phyloP scores from a whole-genome alignment of 2,113 vertebrate genomes.

The Vicugna pacos region DNA sequence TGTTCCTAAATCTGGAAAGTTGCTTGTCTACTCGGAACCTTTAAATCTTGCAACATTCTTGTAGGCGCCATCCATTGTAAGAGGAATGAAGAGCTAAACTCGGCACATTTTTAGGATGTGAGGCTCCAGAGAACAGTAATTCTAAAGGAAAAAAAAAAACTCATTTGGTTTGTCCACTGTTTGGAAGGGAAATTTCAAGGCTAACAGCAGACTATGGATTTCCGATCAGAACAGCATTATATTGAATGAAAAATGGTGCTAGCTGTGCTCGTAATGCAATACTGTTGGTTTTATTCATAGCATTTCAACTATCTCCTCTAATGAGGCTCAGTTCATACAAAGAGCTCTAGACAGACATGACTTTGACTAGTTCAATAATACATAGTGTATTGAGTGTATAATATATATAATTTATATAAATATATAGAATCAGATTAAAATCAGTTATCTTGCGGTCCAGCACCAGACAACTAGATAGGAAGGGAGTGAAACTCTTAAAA shows the following conservation, averaged over 20 bases:
- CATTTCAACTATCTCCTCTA: not conserved
- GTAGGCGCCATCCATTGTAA: not conserved
- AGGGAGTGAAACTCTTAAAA: not conserved
- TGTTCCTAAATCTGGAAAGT: not conserved
- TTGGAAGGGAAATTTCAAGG: slow-evolving; percentile 57
- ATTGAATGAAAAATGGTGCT: slow-evolving; percentile 63
- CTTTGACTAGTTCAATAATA: not conserved
- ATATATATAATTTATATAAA: no score
- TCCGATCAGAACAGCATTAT: slow-evolving; percentile 44
- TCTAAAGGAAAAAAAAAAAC: slow-evolving; percentile 7
- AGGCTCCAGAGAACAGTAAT: slow-evolving; percentile 21
- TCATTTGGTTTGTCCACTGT: slow-evolving; percentile 16
- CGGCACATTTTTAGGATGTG: not conserved
- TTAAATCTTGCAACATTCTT: not conserved
- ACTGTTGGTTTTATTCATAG: not conserved
- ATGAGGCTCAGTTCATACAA: slow-evolving; percentile 44
- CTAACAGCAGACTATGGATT: slow-evolving; percentile 47
- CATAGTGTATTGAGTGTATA: not conserved
- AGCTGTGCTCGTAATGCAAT: not conserved
- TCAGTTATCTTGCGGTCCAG: not conserved
- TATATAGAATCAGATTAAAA: slow-evolving; percentile 9
- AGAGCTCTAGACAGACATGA: not conserved
- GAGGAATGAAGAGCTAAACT: not conserved
- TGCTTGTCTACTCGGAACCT: not conserved
- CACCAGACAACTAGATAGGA: not conserved